A percentile compares a stretch with the other conserved stretches of the same genome.
phyloP scores from a whole-genome alignment of 2,888 invertebrate genomes.

The Agrochola lota region DNA sequence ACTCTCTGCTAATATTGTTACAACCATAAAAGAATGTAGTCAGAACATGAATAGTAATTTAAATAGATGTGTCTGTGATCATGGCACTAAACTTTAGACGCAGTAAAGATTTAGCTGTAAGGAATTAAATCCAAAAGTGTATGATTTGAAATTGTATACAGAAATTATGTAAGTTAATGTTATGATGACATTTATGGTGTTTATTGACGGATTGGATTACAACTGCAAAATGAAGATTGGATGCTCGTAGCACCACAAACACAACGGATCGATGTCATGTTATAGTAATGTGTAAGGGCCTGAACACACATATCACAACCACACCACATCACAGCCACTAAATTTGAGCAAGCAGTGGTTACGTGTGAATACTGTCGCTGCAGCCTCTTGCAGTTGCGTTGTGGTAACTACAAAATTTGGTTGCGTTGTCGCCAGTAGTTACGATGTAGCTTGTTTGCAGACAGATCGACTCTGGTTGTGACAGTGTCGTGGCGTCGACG shows the following conservation, averaged over 20 bases:
- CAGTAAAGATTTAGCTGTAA: conserved; percentile 56
- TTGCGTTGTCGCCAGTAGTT: too few species aligned
- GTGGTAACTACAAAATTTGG: background rate
- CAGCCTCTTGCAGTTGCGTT: background rate
- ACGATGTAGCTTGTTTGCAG: background rate
- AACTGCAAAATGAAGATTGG: conserved; percentile 1
- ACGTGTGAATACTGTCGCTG: too few species aligned
- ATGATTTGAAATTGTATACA: conserved; percentile 48
- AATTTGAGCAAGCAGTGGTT: background rate
- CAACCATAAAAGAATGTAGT: conserved; percentile 36
- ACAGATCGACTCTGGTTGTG: background rate
- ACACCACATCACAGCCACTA: background rate
- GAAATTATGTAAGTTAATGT: conserved; percentile 41
- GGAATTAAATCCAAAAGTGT: conserved; percentile 38
- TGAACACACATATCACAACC: background rate
- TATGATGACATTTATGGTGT: conserved; percentile 17
- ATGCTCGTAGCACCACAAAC: background rate
- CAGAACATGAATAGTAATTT: conserved; percentile 25
- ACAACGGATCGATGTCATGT: too few species aligned
- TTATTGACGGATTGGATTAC: conserved; percentile 3
- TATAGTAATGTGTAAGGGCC: background rate
- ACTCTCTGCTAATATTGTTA: conserved; percentile 21
- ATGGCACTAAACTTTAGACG: conserved; percentile 60
- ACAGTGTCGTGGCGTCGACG: background rate
- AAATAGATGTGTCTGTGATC: conserved; percentile 56